phyloP scores from a whole-genome alignment of 1,140 invertebrate species.

The Temnothorax curvispinosus region DNA sequence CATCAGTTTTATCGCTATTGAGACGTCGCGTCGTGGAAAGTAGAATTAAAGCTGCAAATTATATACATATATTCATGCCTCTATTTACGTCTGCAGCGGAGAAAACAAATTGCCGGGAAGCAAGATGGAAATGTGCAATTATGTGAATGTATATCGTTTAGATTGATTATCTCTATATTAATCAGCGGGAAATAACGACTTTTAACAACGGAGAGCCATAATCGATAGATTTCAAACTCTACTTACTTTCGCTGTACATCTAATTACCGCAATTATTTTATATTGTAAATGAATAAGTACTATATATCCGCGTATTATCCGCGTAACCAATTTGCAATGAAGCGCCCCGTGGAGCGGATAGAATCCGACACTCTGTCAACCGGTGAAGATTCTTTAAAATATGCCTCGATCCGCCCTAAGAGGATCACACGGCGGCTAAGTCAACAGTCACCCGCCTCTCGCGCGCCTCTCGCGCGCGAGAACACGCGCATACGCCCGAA shows the following conservation, averaged over 20 bases:
- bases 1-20: not conserved
- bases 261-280: not conserved
- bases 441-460: slow-evolving; percentile 66
- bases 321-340: not conserved
- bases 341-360: not conserved
- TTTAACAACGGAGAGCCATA: not conserved
- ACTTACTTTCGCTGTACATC: not conserved
- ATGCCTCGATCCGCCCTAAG: slow-evolving; percentile 53
- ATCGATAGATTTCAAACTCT: not conserved
- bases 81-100: not conserved
- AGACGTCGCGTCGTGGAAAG: not conserved
- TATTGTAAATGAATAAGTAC: not conserved
- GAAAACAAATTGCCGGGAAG: not conserved
- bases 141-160: not conserved
- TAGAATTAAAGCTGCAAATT: slow-evolving; percentile 14
- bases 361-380: not conserved
- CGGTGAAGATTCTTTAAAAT: slow-evolving; percentile 34
- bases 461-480: slow-evolving; percentile 4
- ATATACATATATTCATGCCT: not conserved
- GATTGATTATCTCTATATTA: not conserved
- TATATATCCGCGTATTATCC: not conserved
- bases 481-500: slow-evolving; percentile 54
- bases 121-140: not conserved
- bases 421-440: slow-evolving; percentile 70
- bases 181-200: not conserved